Evolutionary conservation across 2,113 vertebrate species (phyloP).

Genomic region (Pica pica): DNA sequence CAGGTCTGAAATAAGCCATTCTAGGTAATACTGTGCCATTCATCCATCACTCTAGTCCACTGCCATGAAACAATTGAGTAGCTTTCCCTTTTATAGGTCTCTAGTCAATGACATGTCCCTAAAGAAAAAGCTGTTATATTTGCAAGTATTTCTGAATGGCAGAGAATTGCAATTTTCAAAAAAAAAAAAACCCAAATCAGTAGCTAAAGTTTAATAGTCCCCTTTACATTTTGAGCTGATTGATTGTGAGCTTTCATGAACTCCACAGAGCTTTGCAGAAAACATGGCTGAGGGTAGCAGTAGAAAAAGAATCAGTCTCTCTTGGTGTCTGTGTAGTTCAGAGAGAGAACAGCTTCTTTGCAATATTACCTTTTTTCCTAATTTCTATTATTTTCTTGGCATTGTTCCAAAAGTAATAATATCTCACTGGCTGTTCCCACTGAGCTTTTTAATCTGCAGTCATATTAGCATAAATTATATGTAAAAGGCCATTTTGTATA

Average conservation of each 20-base stretch:
- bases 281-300: neutral
- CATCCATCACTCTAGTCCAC: neutral
- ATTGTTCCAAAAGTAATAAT: neutral
- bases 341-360: neutral
- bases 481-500: neutral
- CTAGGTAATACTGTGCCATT: neutral
- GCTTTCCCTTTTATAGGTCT: neutral
- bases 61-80: neutral
- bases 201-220: neutral
- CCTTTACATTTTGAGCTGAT: neutral
- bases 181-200: neutral
- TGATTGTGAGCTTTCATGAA: neutral
- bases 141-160: neutral
- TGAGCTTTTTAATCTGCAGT: neutral
- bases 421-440: neutral
- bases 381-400: neutral
- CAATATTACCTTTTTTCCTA: neutral
- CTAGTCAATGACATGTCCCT: neutral
- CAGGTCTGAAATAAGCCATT: neutral
- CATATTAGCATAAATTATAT: neutral
- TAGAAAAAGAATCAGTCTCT: neutral
- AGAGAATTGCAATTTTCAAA: neutral
- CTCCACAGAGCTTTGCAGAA: neutral
- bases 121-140: neutral
- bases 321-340: neutral